Base-by-base conservation (phyloP, 2,888 invertebrate species). In the Plagodis pulveraria region DNA sequence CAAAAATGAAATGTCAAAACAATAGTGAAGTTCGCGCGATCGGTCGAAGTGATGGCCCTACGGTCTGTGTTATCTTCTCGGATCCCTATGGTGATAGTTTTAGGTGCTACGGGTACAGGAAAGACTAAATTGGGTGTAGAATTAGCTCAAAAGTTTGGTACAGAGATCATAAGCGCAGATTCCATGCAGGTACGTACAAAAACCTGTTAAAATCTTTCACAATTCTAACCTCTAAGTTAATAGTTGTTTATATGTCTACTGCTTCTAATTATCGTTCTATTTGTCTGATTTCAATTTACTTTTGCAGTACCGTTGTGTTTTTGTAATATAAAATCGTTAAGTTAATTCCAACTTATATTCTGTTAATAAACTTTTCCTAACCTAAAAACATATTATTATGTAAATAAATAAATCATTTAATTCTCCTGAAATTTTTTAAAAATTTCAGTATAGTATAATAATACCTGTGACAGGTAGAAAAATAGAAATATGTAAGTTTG, bases 131-230 rank as follows among this genome's bases (percentile, higher is more conserved):
- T 99, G 71, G 97, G 98, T 58, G 94, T 99, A 59, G 97, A 99
- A 93, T 91, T 99, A 67, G 99, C 98, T 0, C 94, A 95, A 75
- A 95, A 94, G 80, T 98, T 97, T 85, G 94, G 94, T 69, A 97
- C 98, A 34, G 99, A 99, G 94, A 96, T 99, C 58, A 97, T 99
- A 62, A 99, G 98, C 79, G 99, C 99, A 0, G 99, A 99, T 95
- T 99, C 99, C 22, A 99, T 99, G 99, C 99, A 99, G 96, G 98
- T 98, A 80, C 72, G 78, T 74, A 44, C n/a, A 5, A 38, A 52
- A 60, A 51, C 65, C 33, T 4, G 6, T 43, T 46, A 11, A 11
- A 6, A 56, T 32, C 7, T 33, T 10, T 40, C 33, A 33, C 63
- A 32, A 34, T 72, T 66, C 69, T 89, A 88, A 89, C 88, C 89